Percentiles rank a stretch among this genome's conserved stretches.
Evolutionary conservation across 2,797 vertebrate species (phyloP).

Genomic region (Epinephelus coioides): DNA sequence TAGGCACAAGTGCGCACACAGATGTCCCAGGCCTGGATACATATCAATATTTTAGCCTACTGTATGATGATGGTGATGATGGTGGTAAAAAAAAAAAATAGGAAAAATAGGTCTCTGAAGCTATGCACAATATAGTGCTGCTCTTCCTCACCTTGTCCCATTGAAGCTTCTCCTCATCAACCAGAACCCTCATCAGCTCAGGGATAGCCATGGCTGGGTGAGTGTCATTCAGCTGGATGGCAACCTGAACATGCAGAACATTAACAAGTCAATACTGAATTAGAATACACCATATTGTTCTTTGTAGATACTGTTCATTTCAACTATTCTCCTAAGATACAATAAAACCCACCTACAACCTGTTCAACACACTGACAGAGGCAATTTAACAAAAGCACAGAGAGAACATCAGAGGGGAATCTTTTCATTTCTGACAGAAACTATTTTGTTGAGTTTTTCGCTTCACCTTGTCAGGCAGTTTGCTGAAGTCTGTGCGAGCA

Average conservation of each 20-base stretch:
- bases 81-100: too few relatives aligned
- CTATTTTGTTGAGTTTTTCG: slow-evolving; percentile 61
- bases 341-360: slow-evolving; percentile 41
- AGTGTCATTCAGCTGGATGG: slow-evolving; percentile 98
- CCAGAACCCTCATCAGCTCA: slow-evolving; percentile 95
- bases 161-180: slow-evolving; percentile 92
- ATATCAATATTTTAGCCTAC: background rate
- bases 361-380: slow-evolving; percentile 53
- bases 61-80: background rate
- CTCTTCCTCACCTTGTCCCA: slow-evolving; percentile 91
- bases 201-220: slow-evolving; percentile 97
- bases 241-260: slow-evolving; percentile 87
- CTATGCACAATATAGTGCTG: background rate
- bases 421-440: slow-evolving; percentile 68
- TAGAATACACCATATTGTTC: background rate
- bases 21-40: slow-evolving; percentile 94
- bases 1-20: slow-evolving; percentile 94
- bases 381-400: slow-evolving; percentile 54
- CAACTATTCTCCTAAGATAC: slow-evolving; percentile 36
- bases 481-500: slow-evolving; percentile 92
- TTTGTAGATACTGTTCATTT: slow-evolving; percentile 35
- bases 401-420: slow-evolving; percentile 53
- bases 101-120: background rate
- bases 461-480: slow-evolving; percentile 94
- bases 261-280: slow-evolving; percentile 36